Base-by-base conservation (phyloP, 1,140 invertebrate species). In the Euura saliciscinereae region DNA sequence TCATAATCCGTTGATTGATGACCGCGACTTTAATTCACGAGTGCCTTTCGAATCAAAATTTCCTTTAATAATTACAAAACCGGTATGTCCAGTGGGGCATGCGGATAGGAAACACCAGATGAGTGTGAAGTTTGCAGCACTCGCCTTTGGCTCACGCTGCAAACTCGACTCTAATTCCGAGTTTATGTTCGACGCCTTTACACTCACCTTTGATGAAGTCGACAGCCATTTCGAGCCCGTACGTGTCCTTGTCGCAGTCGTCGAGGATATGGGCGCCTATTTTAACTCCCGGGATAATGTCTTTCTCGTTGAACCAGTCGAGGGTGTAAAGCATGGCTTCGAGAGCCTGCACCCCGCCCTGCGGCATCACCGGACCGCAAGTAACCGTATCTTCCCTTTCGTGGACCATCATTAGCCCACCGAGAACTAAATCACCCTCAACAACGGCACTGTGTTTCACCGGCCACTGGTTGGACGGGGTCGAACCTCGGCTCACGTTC, bases 181-280 rank as follows among this genome's bases (percentile, higher is more conserved):
- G 28, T 69, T 28, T 28, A 28, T 28, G 28, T 28, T 28, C 28
- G 28, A 28, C 43, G 44, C 59, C 59, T 71, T 71, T 7, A 69
- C 59, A 71, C 92, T 90, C 87, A 98, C 97, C 97, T 94, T 98
- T 97, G 74, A 99, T 98, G 83, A 99, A 99, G 85, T 98, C 97
- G 6, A 98, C 95, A 5, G 97, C 95, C 92, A 98, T 98, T 81
- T 98, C 97, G 51, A 98, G 87, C 4, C 97, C 97, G 83, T 98
- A 98, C 2, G 97, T 98, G 83, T 99, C 97, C 86, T 96, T 95
- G 87, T 98, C 97, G 86, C 97, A 99, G 84, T 99, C 97, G 82
- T 98, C 97, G 69, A 98, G 89, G 43, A 98, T 93, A 80, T 97
- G 94, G 2, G 95, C 95, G 6, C 97, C 97, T 6, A 98, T 86